A percentile compares a stretch with the other conserved stretches of the same genome.
Conservation (phyloP, 2,888 invertebrate species). For the Caenorhabditis sp. region DNA sequence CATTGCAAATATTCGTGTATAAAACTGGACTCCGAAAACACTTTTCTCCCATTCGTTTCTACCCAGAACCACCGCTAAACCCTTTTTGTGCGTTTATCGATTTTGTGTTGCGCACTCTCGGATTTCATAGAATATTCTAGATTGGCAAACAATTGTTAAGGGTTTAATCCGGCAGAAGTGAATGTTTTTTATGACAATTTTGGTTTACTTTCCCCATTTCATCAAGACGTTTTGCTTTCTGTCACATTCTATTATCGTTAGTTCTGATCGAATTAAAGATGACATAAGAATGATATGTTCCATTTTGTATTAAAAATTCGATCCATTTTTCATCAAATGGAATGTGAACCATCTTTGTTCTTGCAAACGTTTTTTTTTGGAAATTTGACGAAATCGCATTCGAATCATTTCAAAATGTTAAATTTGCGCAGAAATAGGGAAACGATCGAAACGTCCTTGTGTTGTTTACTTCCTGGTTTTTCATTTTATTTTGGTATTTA, state of each 20-base stretch:
- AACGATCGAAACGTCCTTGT: neutral
- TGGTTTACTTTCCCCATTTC: no score
- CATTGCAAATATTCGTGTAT: conserved; percentile 55
- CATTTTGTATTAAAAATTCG: no score
- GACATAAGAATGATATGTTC: no score
- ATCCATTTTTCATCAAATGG: no score
- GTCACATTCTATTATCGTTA: neutral
- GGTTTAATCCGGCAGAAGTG: neutral
- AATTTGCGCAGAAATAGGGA: neutral
- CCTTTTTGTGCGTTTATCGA: neutral
- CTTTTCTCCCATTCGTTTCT: conserved; percentile 10
- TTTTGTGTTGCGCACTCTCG: neutral
- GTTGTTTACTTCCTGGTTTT: conserved; percentile 43
- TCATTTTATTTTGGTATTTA: conserved; percentile 13
- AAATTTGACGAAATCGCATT: no score
- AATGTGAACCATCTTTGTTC: no score
- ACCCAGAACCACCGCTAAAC: conserved; percentile 7
- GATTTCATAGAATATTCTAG: neutral
- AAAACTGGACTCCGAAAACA: conserved; percentile 44
- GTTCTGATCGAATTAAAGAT: neutral
- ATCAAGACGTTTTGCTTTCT: neutral
- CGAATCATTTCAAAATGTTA: neutral
- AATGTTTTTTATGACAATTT: no score
- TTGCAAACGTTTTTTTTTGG: no score
- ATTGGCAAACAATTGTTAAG: neutral